These are phyloP conservation scores for Hyperopisus bebe DNA, from an alignment of 2,113 vertebrate genomes.

Conservation along the genomic window DNA sequence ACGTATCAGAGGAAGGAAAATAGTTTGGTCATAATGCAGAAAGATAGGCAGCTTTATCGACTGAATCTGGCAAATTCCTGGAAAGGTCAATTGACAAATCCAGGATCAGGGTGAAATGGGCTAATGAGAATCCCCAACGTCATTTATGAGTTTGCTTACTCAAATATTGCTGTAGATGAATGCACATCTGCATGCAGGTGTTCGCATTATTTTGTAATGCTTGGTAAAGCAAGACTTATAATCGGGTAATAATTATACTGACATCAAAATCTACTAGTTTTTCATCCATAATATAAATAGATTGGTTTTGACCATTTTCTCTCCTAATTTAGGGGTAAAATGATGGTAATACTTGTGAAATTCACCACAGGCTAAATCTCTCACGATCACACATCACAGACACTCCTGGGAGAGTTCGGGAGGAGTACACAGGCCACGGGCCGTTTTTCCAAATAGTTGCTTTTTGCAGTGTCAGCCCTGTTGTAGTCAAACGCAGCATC, in stretches of 20 bases:
- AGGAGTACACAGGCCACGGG: not conserved
- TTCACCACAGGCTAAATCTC: not conserved
- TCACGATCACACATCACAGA: not conserved
- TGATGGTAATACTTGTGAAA: not conserved
- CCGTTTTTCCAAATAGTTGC: not conserved
- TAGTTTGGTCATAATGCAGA: not conserved
- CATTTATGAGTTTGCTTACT: not conserved
- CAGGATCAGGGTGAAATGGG: not conserved
- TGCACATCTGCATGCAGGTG: not conserved
- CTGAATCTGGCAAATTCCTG: not conserved
- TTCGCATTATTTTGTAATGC: not conserved
- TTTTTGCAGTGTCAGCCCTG: not conserved
- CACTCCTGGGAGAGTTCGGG: not conserved
- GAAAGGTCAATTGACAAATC: not conserved
- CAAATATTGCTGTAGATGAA: not conserved
- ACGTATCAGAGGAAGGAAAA: not conserved
- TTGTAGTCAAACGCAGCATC: constrained; percentile 15
- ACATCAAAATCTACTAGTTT: not conserved
- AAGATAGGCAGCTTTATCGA: not conserved
- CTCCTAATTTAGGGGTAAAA: not conserved
- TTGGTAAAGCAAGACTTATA: not conserved
- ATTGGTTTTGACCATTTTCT: not conserved
- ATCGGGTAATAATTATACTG: not conserved
- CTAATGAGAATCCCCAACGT: not conserved
- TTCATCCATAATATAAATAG: not conserved